Base-by-base conservation (phyloP, 23 tunicate genomes). In the Phallusia fumigata region DNA sequence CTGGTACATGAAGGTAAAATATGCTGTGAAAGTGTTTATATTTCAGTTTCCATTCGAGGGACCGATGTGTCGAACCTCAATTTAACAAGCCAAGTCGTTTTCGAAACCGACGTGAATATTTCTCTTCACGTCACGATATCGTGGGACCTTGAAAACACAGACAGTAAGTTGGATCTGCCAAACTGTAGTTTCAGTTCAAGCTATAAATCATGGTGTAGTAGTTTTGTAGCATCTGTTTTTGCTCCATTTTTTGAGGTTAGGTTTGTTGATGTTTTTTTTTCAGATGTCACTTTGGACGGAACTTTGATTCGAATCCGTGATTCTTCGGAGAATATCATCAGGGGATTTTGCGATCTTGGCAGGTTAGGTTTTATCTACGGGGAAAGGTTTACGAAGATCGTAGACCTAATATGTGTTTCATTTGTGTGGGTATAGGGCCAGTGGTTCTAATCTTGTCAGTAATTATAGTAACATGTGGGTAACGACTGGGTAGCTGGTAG, bases 11-110 rank as follows among this genome's bases (percentile, higher is more conserved):
- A n/a, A n/a, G n/a, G n/a, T n/a, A n/a, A n/a, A n/a, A n/a, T n/a
- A n/a, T n/a, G n/a, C n/a, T n/a, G n/a, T n/a, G n/a, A n/a, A n/a
- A n/a, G n/a, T n/a, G n/a, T 40, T 40, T 40, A 11, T 58, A 58
- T 58, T 58, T 58, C 69, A 58, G 69, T 16, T 58, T 58, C 69
- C 16, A 58, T 58, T 58, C 69, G 69, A 21, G 28, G 69, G 28
- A 58, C 69, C 3, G 16, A 16, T 3, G 16, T 58, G 2, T 21
- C 69, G 5, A 58, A 58, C 16, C 15, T 58, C 69, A 58, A 1
- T 21, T 58, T 24, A 21, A 58, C 15, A 16, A 58, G 28, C 69
- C 28, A 13, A 22, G 28, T 16, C 8, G 69, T 58, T 22, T 24
- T 58, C 13, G 69, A 58, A 58, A 58, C 15, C 3, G 28, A 13